Evolutionary conservation across 1,140 invertebrate genomes (phyloP), one percentile per base, ranked within the genome.

Genomic region (Globodera ellingtonae): DNA sequence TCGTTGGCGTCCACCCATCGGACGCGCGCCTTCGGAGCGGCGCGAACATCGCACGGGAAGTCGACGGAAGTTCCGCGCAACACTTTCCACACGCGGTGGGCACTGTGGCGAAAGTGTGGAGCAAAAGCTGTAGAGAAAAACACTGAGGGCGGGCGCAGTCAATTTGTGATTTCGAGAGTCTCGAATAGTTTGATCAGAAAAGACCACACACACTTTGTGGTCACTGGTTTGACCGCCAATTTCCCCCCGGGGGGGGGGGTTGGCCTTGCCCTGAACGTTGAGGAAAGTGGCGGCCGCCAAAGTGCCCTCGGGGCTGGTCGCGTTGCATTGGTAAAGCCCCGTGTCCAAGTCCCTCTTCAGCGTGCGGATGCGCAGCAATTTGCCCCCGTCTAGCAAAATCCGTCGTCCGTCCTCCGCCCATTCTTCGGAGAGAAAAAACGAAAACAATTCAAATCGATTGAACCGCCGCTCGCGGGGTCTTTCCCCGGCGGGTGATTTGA

Each of bases 281-380:
- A 99, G 93, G 88, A 95, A 98, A 66, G 98, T 94, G 92, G 99
- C 96, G 88, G 95, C 95, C 91, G 97, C 99, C 15, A 98, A 94
- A 90, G 98, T 99, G 50, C 97, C 97, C 83, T 95, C 92, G n/a
- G 94, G 94, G 90, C 98, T 99, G 79, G 96, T 97, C 0, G 96
- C 97, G 91, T 99, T 99, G 90, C 97, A 99, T 71, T 98, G 96
- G 88, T 97, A 96, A 90, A 98, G 98, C 79, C 95, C 96, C 7
- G 96, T 97, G 90, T 99, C 98, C 65, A 92, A 92, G 75, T 90
- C 85, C 89, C 95, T 96, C 21, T 92, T 91, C 24, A 99, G 90
- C 84, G 94, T 93, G 15, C 93, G 92, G 81, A 98, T 94, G 50
- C 88, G 77, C 18, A 89, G 62, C 78, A 89, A 75, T 24, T 84